phyloP scores from a whole-genome alignment of 2,113 vertebrate species.

The Hippopotamus amphibius region DNA sequence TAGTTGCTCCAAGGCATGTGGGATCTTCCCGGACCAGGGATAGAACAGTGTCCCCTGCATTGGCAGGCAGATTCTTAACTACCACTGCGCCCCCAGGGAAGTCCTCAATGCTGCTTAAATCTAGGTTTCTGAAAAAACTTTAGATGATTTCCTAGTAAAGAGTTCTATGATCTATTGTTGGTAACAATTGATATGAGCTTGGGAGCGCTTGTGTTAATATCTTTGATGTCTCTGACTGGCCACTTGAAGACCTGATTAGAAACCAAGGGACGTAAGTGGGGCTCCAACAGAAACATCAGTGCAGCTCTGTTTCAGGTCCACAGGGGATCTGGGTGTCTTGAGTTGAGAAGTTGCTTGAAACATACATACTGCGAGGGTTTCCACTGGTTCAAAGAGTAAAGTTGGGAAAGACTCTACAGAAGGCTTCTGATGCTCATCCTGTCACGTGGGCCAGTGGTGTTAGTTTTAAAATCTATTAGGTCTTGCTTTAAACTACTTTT shows the following conservation, averaged over 20 bases:
- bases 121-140: background rate
- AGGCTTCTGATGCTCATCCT: background rate
- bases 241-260: background rate
- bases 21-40: too few relatives aligned
- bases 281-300: background rate
- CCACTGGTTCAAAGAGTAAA: background rate
- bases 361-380: background rate
- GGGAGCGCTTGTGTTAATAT: background rate
- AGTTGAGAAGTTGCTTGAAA: background rate
- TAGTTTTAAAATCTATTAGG: slow-evolving; percentile 26
- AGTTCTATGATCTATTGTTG: background rate
- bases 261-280: background rate
- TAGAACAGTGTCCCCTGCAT: too few relatives aligned
- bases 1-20: too few relatives aligned
- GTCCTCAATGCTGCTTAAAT: background rate
- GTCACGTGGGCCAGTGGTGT: background rate
- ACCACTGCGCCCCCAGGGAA: too few relatives aligned
- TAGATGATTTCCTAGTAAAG: background rate
- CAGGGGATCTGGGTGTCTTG: background rate
- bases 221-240: background rate
- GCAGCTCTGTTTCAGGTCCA: background rate
- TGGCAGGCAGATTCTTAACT: too few relatives aligned
- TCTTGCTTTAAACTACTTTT: background rate
- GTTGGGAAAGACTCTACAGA: background rate
- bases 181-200: background rate